Evolutionary conservation across 2,113 vertebrate species (phyloP).

Genomic region (Platysternon megacephalum): DNA sequence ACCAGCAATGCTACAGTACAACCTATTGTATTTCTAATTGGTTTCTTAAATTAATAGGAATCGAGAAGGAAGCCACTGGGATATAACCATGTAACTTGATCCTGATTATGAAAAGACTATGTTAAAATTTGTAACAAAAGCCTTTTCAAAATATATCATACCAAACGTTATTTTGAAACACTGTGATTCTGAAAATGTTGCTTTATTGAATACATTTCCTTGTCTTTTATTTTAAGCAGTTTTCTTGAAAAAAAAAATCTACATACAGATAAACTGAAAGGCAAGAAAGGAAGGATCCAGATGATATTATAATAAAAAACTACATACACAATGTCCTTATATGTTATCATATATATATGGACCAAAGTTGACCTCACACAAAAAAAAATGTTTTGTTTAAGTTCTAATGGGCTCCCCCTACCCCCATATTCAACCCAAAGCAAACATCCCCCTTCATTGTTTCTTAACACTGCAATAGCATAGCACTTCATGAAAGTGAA

Average conservation of each 20-base stretch:
- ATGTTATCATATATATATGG: too few species aligned
- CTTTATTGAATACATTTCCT: background rate
- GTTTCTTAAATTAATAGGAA: constrained; percentile 37
- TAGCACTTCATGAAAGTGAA: too few species aligned
- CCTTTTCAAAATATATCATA: background rate
- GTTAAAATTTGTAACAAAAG: constrained; percentile 5
- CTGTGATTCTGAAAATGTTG: background rate
- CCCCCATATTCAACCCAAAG: too few species aligned
- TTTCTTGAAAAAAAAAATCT: background rate
- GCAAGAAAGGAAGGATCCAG: background rate
- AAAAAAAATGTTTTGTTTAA: too few species aligned
- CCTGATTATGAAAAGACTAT: constrained; percentile 25
- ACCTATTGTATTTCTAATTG: constrained; percentile 12
- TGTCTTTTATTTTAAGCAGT: background rate
- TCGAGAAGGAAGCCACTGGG: background rate
- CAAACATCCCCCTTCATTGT: too few species aligned
- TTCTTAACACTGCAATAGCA: too few species aligned
- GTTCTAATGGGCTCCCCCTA: too few species aligned
- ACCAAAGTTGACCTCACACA: too few species aligned
- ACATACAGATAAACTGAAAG: background rate
- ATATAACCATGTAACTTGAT: constrained; percentile 32
- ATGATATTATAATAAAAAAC: background rate
- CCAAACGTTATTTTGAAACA: background rate
- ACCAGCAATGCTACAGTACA: background rate
- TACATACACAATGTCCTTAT: too few species aligned